phyloP scores from a whole-genome alignment of 2,113 vertebrate genomes.

The Vidua chalybeata region DNA sequence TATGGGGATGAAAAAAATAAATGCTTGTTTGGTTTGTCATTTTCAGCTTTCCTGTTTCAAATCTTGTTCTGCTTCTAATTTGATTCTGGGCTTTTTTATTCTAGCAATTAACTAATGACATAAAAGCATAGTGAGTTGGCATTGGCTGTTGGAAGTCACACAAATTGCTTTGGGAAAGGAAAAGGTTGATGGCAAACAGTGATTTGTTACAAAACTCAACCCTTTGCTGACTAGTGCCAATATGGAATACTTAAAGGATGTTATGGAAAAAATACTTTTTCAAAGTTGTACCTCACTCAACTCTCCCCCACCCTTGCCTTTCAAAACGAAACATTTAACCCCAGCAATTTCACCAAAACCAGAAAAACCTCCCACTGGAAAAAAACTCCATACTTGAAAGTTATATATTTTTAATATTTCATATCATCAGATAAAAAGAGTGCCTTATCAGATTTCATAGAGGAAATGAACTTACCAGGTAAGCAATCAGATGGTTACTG shows the following conservation, averaged over 20 bases:
- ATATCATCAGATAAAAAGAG: background rate
- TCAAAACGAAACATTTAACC: background rate
- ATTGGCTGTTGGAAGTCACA: background rate
- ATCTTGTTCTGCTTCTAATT: background rate
- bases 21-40: background rate
- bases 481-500: background rate
- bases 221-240: background rate
- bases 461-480: background rate
- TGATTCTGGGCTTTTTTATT: background rate
- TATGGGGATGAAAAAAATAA: background rate
- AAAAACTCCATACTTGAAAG: background rate
- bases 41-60: background rate
- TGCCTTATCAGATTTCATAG: background rate
- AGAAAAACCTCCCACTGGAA: background rate
- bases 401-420: background rate
- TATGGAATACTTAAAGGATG: background rate
- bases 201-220: background rate
- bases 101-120: background rate
- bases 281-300: background rate
- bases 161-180: background rate
- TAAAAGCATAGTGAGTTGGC: background rate
- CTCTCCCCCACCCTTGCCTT: fast-evolving
- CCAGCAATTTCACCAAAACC: background rate
- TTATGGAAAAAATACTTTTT: background rate
- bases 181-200: background rate